These are phyloP conservation scores for Hycleus phaleratus DNA, from an alignment of 1,140 invertebrate genomes.

Conservation along the genomic window DNA sequence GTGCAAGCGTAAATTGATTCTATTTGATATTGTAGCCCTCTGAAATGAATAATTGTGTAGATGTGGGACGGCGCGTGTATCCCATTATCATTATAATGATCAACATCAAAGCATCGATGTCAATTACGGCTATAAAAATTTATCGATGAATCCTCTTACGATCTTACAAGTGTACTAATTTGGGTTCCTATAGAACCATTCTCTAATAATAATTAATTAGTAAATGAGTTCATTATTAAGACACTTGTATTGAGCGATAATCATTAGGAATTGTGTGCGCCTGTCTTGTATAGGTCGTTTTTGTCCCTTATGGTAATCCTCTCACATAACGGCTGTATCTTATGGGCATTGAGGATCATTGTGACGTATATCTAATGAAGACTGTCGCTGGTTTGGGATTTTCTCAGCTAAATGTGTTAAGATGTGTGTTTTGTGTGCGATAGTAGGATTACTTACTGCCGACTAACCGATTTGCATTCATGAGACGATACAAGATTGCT, in stretches of 20 bases:
- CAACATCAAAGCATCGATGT: not conserved
- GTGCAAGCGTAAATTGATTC: conserved; percentile 7
- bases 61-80: not conserved
- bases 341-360: conserved; percentile 10
- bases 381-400: conserved; percentile 22
- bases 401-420: conserved; percentile 26
- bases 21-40: not conserved
- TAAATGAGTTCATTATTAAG: conserved; percentile 4
- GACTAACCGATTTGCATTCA: conserved; percentile 36
- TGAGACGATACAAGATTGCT: conserved; percentile 35
- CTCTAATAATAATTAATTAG: conserved; percentile 1
- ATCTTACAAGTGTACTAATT: not conserved
- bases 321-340: conserved; percentile 17
- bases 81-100: not conserved
- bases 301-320: conserved; percentile 17
- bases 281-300: not conserved
- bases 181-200: not conserved
- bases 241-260: conserved; percentile 3
- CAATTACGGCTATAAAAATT: not conserved
- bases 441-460: conserved; percentile 29
- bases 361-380: conserved; percentile 22
- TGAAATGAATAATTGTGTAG: not conserved
- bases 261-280: conserved; percentile 7
- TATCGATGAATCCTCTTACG: conserved; percentile 1
- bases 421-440: conserved; percentile 30